Percentiles rank a stretch among this genome's conserved stretches.
phyloP scores from a whole-genome alignment of 2,888 invertebrate species.

The Periphyllus acericola region DNA sequence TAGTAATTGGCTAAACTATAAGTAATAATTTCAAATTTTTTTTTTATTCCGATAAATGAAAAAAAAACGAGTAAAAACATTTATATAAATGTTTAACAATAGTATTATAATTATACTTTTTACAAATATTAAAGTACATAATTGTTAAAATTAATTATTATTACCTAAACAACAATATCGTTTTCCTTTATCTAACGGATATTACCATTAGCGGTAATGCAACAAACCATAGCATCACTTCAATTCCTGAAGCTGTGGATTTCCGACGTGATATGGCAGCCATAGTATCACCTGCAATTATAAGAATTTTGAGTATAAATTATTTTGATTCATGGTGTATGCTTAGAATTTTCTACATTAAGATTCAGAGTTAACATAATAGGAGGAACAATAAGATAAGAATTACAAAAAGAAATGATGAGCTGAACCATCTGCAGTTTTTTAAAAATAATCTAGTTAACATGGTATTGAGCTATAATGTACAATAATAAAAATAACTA shows the following conservation, averaged over 20 bases:
- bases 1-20: slow-evolving; percentile 27
- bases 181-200: slow-evolving; percentile 65
- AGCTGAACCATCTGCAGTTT: too few relatives aligned
- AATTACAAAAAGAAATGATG: too few relatives aligned
- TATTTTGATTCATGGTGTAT: background rate
- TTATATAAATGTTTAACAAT: slow-evolving; percentile 17
- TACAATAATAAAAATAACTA: too few relatives aligned
- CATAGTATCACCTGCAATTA: slow-evolving; percentile 83
- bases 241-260: slow-evolving; percentile 67
- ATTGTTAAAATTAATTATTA: slow-evolving; percentile 1
- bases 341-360: background rate
- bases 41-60: background rate
- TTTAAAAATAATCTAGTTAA: too few relatives aligned
- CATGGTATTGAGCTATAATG: too few relatives aligned
- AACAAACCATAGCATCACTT: slow-evolving; percentile 66
- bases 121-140: slow-evolving; percentile 45
- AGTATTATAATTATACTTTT: slow-evolving; percentile 24
- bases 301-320: background rate
- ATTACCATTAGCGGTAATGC: slow-evolving; percentile 65
- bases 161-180: background rate
- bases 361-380: background rate
- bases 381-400: too few relatives aligned
- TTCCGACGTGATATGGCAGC: slow-evolving; percentile 87
- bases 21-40: background rate
- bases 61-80: slow-evolving; percentile 12